Conservation (phyloP, 2,797 vertebrate genomes). For the Eleutherodactylus coqui region DNA sequence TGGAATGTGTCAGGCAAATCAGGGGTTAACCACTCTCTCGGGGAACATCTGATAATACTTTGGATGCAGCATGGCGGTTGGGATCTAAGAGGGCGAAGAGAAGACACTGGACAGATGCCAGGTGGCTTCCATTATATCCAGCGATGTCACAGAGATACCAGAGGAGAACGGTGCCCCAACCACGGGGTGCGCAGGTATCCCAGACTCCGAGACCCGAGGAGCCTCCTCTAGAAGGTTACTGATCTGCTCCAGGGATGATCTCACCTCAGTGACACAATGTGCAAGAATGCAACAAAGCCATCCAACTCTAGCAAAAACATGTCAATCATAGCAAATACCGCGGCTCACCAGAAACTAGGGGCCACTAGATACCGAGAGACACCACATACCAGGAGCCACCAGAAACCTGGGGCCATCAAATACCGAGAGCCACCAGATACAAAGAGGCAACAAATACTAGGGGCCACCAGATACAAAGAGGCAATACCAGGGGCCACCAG, state of each 20-base stretch:
- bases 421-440: no score
- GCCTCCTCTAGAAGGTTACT: not conserved
- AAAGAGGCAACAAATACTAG: no score
- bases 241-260: not conserved
- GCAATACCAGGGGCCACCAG: no score
- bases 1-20: not conserved
- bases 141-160: not conserved
- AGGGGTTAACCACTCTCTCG: slow-evolving; percentile 31
- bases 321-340: no score
- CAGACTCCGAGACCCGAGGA: not conserved
- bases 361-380: no score
- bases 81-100: not conserved
- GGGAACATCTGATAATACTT: slow-evolving; percentile 29
- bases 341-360: no score
- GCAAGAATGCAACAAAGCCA: not conserved
- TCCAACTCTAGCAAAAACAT: not conserved
- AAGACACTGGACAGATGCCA: slow-evolving; percentile 15
- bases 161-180: not conserved
- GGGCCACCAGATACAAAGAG: no score
- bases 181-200: no score
- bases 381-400: not conserved
- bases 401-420: not conserved
- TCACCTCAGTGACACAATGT: not conserved
- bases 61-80: not conserved
- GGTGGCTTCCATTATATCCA: slow-evolving; percentile 31